Percentiles rank a stretch among this genome's conserved stretches.
These are phyloP conservation scores for Borostomias antarcticus DNA, from an alignment of 2,797 vertebrate species.

Conservation along the genomic window DNA sequence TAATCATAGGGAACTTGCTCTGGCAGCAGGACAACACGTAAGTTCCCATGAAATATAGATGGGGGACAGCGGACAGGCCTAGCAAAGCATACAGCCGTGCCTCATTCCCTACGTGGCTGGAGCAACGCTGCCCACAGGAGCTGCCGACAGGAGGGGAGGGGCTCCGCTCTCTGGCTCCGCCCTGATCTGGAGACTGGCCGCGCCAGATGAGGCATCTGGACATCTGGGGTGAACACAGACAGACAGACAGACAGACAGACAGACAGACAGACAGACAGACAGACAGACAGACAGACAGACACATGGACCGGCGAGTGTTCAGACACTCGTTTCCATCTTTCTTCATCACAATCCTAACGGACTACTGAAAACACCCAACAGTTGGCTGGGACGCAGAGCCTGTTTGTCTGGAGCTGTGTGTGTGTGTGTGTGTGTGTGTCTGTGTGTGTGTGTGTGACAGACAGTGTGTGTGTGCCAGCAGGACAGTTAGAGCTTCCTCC, in stretches of 20 bases:
- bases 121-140: constrained; percentile 17
- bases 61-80: constrained; percentile 53
- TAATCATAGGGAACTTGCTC: constrained; percentile 47
- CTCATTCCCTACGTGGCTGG: constrained; percentile 31
- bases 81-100: constrained; percentile 41
- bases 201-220: not conserved
- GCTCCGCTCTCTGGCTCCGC: not conserved
- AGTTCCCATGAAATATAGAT: constrained; percentile 68
- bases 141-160: not conserved
- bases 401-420: constrained; percentile 42
- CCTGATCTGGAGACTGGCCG: not conserved
- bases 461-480: constrained; percentile 36
- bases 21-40: constrained; percentile 59
- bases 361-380: not conserved
- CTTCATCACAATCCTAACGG: no score
- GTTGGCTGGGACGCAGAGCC: not conserved
- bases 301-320: no score
- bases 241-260: not conserved
- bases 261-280: not conserved
- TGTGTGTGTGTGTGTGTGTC: constrained; percentile 21
- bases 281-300: constrained; percentile 16
- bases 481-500: constrained; percentile 49
- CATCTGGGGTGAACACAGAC: not conserved
- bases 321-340: no score
- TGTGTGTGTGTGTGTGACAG: constrained; percentile 16